Base-by-base conservation (phyloP, 2,113 vertebrate species). In the Dasyprocta punctata region DNA sequence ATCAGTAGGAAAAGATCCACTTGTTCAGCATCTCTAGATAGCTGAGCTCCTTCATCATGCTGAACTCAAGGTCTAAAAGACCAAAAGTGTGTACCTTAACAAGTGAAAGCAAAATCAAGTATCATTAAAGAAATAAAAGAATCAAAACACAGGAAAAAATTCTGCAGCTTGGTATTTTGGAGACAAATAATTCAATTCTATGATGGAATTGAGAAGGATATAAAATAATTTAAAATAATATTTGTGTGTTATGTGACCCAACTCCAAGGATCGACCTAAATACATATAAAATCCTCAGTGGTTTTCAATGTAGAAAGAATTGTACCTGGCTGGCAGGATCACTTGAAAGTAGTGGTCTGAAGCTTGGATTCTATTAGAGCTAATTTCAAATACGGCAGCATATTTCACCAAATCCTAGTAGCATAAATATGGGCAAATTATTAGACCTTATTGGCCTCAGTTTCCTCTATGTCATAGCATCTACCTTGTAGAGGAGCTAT, bases 41-140 rank as follows among this genome's bases (percentile, higher is more conserved):
- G 61, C 44, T n/a, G 78, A 96, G 58, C 58, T 36, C 83, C 65
- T 73, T n/a, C 41, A n/a, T 44, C 28, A 36, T 36, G 2, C 28
- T 54, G 8, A 60, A 28, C 28, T 49, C 77, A 30, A 36, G 61
- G 10, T 13, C n/a, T 81, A 61, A 56, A 73, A 60, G 1, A 63
- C 56, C 80, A 47, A 60, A 84, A 24, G 9, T 52, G 24, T 60
- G 13, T 22, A 7, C 65, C n/a, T 86, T 60, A 65, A 38, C 13
- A 60, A 94, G 28, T 28, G 16, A 92, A 71, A 77, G 20, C 41
- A 49, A 93, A 93, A 88, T 24, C 38, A 38, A 41, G 13, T 65
- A 9, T 65, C 83, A 60, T 49, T 89, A 78, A 65, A 93, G 47
- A 87, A 92, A 90, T 14, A 8, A 86, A 92, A 93, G 47, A 65